These are phyloP conservation scores for Temnopleurus reevesii DNA, from an alignment of 53 echinoderm and acorn worm genomes.

Conservation along the genomic window DNA sequence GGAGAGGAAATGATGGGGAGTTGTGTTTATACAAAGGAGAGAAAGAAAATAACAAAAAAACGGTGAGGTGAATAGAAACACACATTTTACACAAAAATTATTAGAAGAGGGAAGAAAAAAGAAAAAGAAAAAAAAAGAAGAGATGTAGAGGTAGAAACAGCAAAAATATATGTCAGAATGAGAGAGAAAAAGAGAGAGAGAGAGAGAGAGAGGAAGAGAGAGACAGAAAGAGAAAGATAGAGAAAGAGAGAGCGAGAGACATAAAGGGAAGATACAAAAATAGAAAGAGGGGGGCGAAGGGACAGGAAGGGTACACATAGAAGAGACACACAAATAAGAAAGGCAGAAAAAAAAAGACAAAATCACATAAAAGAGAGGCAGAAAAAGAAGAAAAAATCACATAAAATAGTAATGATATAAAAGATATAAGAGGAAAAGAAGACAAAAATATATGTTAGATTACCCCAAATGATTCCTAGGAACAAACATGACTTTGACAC, in stretches of 20 bases:
- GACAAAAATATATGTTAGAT: neutral
- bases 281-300: neutral
- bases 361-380: neutral
- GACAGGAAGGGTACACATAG: neutral
- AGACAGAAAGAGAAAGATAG: too few relatives aligned
- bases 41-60: too few relatives aligned
- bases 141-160: neutral
- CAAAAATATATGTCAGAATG: neutral
- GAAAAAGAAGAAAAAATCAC: neutral
- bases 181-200: neutral
- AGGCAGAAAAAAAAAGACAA: neutral
- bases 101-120: neutral
- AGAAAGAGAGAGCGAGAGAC: neutral
- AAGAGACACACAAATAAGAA: neutral
- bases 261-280: neutral
- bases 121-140: neutral
- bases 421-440: neutral
- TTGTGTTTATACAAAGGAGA: too few relatives aligned
- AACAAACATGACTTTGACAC: slow-evolving; percentile 89
- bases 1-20: neutral
- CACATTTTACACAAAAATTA: too few relatives aligned
- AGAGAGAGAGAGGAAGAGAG: neutral
- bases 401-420: too few relatives aligned
- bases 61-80: too few relatives aligned
- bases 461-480: slow-evolving; percentile 40